phyloP scores from a whole-genome alignment of 2,888 invertebrate species.

The Doris montereyensis region DNA sequence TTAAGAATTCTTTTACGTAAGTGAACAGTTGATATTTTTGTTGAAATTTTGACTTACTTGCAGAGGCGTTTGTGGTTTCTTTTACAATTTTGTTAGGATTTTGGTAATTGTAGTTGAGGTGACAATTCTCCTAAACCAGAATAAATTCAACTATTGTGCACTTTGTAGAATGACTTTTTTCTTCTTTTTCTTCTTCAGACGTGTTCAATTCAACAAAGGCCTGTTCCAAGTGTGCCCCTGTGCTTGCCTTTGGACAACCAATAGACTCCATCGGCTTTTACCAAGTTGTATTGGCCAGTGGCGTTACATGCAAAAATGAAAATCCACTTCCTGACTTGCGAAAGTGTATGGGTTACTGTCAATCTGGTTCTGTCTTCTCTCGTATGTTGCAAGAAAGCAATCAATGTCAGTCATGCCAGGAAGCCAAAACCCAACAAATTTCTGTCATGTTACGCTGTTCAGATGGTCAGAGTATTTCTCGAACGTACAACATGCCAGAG shows the following conservation, averaged over 20 bases:
- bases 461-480: constrained; percentile 51
- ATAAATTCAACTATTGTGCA: too few relatives aligned
- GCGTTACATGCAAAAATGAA: constrained; percentile 50
- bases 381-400: constrained; percentile 53
- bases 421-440: constrained; percentile 47
- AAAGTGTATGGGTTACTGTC: constrained; percentile 61
- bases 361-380: constrained; percentile 52
- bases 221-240: constrained; percentile 51
- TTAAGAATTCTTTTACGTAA: too few relatives aligned
- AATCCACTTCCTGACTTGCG: constrained; percentile 52
- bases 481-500: constrained; percentile 53
- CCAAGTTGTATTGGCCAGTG: constrained; percentile 44
- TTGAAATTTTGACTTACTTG: too few relatives aligned
- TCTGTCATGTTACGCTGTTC: constrained; percentile 53
- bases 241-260: constrained; percentile 50
- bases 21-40: too few relatives aligned
- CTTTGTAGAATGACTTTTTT: too few relatives aligned
- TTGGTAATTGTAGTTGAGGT: too few relatives aligned
- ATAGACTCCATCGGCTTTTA: constrained; percentile 53
- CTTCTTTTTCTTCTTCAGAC: background rate
- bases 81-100: too few relatives aligned
- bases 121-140: too few relatives aligned
- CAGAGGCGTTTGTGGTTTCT: too few relatives aligned
- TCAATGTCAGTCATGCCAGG: constrained; percentile 60
- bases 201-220: background rate